These are phyloP conservation scores for Nannoperca australis DNA, from an alignment of 2,797 vertebrate species.

Conservation along the genomic window DNA sequence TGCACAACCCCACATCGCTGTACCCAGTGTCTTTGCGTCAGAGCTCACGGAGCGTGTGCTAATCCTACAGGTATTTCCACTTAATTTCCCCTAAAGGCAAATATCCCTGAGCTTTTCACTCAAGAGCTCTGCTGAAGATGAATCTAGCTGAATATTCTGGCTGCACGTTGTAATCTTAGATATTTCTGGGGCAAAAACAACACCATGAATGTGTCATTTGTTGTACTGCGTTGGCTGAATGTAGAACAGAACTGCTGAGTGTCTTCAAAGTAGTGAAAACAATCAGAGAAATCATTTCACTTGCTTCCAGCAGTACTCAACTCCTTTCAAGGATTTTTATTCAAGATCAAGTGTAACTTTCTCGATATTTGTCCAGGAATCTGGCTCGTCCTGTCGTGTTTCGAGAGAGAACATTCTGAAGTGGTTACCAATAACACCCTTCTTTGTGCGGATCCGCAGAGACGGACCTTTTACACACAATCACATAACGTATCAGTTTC, in stretches of 20 bases:
- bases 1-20: conserved; percentile 60
- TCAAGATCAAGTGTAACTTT: neutral
- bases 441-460: neutral
- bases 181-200: conserved; percentile 25
- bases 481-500: neutral
- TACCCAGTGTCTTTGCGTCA: conserved; percentile 34
- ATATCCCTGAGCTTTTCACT: conserved; percentile 58
- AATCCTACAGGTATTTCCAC: conserved; percentile 71
- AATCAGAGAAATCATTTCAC: neutral
- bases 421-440: too few relatives aligned
- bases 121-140: conserved; percentile 23
- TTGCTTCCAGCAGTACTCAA: neutral
- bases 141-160: conserved; percentile 12
- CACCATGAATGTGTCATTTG: neutral
- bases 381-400: neutral
- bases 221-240: neutral
- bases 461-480: neutral
- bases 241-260: neutral
- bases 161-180: conserved; percentile 12
- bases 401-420: too few relatives aligned
- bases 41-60: conserved; percentile 46
- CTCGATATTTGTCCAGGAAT: neutral
- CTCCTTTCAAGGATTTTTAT: neutral
- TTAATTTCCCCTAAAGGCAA: conserved; percentile 48
- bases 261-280: neutral